A percentile compares a stretch with the other conserved stretches of the same genome.
phyloP scores from a whole-genome alignment of 1,140 invertebrate species.

The Lerema accius region DNA sequence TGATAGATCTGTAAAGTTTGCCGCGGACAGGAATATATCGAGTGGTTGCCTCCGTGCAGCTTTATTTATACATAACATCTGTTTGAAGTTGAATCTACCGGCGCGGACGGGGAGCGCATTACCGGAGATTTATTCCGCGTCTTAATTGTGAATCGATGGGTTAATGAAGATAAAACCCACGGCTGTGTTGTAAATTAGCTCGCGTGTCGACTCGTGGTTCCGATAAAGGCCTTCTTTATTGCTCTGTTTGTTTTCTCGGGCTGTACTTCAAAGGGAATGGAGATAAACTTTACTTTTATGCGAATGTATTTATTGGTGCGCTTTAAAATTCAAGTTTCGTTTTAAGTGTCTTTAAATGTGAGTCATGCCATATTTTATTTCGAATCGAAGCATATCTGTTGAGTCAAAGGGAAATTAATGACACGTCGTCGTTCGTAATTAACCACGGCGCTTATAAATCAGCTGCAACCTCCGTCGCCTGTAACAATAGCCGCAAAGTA shows the following conservation, averaged over 20 bases:
- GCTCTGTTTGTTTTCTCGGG: slow-evolving; percentile 81
- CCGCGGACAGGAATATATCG: slow-evolving; percentile 82
- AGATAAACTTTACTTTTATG: slow-evolving; percentile 81
- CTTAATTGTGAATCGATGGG: slow-evolving; percentile 83
- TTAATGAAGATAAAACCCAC: slow-evolving; percentile 83
- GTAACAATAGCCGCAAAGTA: slow-evolving; percentile 75
- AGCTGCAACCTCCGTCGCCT: slow-evolving; percentile 58
- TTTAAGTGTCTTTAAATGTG: slow-evolving; percentile 56
- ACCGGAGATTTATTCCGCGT: slow-evolving; percentile 81
- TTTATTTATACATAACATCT: slow-evolving; percentile 83
- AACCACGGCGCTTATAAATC: slow-evolving; percentile 74
- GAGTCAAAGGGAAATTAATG: slow-evolving; percentile 59
- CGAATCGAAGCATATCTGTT: slow-evolving; percentile 34
- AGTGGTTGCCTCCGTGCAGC: slow-evolving; percentile 79
- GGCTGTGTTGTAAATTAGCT: slow-evolving; percentile 82
- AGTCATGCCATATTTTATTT: slow-evolving; percentile 45
- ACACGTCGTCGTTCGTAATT: slow-evolving; percentile 64
- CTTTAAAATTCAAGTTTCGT: slow-evolving; percentile 58
- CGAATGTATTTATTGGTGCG: slow-evolving; percentile 73
- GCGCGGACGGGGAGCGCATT: slow-evolving; percentile 78
- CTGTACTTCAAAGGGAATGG: slow-evolving; percentile 78
- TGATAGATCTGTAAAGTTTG: slow-evolving; percentile 82
- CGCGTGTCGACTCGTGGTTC: slow-evolving; percentile 80
- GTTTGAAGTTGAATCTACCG: slow-evolving; percentile 80
- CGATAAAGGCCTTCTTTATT: slow-evolving; percentile 82